phyloP scores from a whole-genome alignment of 53 echinoderm and acorn worm species.

The Mesocentrotus franciscanus region DNA sequence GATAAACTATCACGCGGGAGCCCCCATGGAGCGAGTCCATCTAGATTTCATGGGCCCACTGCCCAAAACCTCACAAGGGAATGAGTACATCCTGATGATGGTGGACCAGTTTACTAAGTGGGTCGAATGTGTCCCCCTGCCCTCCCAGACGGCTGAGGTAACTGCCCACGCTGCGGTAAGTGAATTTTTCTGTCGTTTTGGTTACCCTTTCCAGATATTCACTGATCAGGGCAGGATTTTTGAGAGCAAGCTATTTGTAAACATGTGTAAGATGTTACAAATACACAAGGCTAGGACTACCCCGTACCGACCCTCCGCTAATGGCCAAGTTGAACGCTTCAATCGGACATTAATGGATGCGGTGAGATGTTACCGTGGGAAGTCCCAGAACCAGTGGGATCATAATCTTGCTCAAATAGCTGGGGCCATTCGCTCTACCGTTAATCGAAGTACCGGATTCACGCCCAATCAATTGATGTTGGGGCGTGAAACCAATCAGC shows the following conservation, averaged over 20 bases:
- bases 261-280: constrained; percentile 67
- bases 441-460: constrained; percentile 53
- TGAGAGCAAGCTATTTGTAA: constrained; percentile 63
- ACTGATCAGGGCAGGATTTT: constrained; percentile 76
- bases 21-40: constrained; percentile 78
- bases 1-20: constrained; percentile 68
- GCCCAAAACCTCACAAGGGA: constrained; percentile 65
- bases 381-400: constrained; percentile 68
- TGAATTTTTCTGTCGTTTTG: constrained; percentile 68
- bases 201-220: constrained; percentile 59
- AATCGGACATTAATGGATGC: constrained; percentile 73
- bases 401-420: constrained; percentile 34
- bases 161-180: constrained; percentile 72
- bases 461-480: constrained; percentile 74
- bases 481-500: constrained; percentile 56
- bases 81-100: constrained; percentile 73
- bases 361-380: constrained; percentile 62
- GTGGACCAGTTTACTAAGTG: constrained; percentile 81
- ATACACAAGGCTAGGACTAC: constrained; percentile 70
- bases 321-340: constrained; percentile 71
- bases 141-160: constrained; percentile 75
- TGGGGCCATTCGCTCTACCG: constrained; percentile 37
- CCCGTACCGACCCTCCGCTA: constrained; percentile 68
- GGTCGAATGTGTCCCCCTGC: constrained; percentile 73
- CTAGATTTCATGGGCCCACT: constrained; percentile 67